A percentile compares a stretch with the other conserved stretches of the same genome.
These are phyloP conservation scores for Eciton burchellii DNA, from an alignment of 1,140 invertebrate genomes.

Conservation along the genomic window DNA sequence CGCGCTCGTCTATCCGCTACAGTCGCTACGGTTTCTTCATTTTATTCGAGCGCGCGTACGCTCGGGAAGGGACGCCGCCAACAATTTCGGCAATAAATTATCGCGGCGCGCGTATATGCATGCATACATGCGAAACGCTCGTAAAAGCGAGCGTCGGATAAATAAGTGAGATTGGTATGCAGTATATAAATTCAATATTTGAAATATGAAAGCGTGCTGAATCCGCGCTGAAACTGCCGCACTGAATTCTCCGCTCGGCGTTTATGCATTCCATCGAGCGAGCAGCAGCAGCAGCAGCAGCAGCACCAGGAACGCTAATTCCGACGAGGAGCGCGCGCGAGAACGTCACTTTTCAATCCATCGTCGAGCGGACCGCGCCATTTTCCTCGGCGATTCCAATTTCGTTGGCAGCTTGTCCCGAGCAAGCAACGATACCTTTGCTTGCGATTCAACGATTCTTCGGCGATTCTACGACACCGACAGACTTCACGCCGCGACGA, in stretches of 20 bases:
- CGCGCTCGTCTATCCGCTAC: neutral
- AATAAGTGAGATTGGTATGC: neutral
- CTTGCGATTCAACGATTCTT: no score
- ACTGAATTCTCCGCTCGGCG: neutral
- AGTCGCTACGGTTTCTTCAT: neutral
- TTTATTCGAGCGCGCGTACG: neutral
- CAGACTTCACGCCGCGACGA: no score
- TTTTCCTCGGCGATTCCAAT: no score
- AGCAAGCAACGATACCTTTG: no score
- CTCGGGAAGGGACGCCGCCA: neutral
- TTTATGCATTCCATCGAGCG: constrained; percentile 18
- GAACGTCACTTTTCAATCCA: constrained; percentile 51
- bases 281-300: neutral
- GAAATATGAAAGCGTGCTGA: constrained; percentile 8
- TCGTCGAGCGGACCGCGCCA: constrained; percentile 26
- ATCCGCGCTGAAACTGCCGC: neutral
- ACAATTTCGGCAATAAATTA: neutral
- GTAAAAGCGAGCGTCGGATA: constrained; percentile 8
- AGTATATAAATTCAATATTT: constrained; percentile 11
- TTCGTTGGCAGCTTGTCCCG: no score
- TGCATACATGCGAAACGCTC: neutral
- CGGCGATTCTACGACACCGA: no score
- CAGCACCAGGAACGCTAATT: constrained; percentile 28
- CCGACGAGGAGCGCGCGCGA: neutral
- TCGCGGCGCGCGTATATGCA: neutral